phyloP scores from a whole-genome alignment of 1,140 invertebrate species.

The Cylas formicarius region DNA sequence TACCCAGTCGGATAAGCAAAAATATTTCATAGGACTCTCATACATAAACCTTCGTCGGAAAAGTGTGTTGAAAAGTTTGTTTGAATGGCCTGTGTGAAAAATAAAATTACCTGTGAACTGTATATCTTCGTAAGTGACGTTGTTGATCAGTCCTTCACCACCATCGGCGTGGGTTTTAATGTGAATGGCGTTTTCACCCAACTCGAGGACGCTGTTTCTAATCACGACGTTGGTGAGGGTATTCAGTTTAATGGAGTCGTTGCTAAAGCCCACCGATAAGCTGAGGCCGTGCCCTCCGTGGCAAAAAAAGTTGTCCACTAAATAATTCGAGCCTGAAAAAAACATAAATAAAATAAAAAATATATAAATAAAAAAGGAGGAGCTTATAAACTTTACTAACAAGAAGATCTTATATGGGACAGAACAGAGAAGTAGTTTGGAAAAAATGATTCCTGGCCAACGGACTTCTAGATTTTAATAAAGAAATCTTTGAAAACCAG shows the following conservation, averaged over 20 bases:
- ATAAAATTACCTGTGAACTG: not conserved
- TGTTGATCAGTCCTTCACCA: not conserved
- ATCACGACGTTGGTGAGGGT: not conserved
- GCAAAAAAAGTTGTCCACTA: not conserved
- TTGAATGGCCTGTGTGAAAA: not conserved
- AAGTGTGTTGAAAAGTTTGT: too few relatives aligned
- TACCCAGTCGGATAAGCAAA: too few relatives aligned
- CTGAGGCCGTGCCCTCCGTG: not conserved
- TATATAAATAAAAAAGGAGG: too few relatives aligned
- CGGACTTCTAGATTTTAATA: too few relatives aligned
- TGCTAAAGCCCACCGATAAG: not conserved
- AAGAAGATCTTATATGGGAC: too few relatives aligned
- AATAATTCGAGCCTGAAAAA: not conserved
- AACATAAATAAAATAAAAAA: too few relatives aligned
- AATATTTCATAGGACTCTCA: too few relatives aligned
- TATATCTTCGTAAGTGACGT: constrained; percentile 4
- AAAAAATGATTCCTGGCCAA: too few relatives aligned
- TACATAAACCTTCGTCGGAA: too few relatives aligned
- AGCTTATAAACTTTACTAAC: too few relatives aligned
- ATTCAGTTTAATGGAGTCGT: not conserved
- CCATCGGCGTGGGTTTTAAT: not conserved
- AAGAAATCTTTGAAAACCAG: too few relatives aligned
- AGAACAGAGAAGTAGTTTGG: too few relatives aligned
- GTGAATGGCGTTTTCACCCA: not conserved
- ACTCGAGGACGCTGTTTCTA: not conserved